These are phyloP conservation scores for Ptychadena robeensis DNA, from an alignment of 2,797 vertebrate genomes.

Conservation along the genomic window DNA sequence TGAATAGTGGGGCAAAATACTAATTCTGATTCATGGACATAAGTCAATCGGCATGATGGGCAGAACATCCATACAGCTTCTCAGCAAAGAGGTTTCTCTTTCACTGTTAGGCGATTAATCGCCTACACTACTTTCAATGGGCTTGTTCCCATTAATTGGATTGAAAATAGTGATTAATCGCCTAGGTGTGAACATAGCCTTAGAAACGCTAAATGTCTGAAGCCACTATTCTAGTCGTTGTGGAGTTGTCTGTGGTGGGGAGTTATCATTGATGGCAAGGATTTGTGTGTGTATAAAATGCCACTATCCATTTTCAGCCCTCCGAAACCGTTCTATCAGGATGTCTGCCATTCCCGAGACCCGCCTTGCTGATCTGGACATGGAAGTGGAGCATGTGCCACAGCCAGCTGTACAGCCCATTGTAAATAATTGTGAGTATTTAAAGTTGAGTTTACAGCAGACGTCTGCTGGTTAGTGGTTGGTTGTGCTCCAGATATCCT, in stretches of 20 bases:
- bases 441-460: not conserved
- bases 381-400: conserved; percentile 69
- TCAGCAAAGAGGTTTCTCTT: too few relatives aligned
- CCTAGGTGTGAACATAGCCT: too few relatives aligned
- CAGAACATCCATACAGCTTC: not conserved
- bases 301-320: conserved; percentile 61
- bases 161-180: too few relatives aligned
- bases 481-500: not conserved
- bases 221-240: not conserved
- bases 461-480: not conserved
- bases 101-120: too few relatives aligned
- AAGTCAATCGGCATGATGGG: not conserved
- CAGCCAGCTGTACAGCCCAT: conserved; percentile 62
- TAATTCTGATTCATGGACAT: not conserved
- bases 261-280: too few relatives aligned
- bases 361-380: conserved; percentile 69
- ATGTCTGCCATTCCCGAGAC: conserved; percentile 72
- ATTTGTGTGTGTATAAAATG: too few relatives aligned
- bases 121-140: too few relatives aligned
- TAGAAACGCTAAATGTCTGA: not conserved
- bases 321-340: conserved; percentile 67
- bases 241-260: not conserved
- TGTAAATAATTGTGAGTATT: conserved; percentile 67
- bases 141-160: too few relatives aligned
- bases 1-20: not conserved